These are phyloP conservation scores for Ooceraea biroi DNA, from an alignment of 1,140 invertebrate genomes.

Conservation along the genomic window DNA sequence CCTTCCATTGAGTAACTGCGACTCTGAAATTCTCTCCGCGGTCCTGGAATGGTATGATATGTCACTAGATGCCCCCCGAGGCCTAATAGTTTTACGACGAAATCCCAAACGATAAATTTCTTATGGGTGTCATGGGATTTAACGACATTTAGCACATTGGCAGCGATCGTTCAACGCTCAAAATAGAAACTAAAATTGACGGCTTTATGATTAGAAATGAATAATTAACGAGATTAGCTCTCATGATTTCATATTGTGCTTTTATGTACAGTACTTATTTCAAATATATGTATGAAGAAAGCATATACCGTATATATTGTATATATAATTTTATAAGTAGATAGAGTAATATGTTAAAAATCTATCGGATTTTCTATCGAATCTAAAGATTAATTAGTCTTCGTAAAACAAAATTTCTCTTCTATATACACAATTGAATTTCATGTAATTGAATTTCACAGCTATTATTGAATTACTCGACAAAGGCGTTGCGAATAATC, in stretches of 20 bases:
- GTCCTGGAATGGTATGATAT: neutral
- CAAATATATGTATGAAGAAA: neutral
- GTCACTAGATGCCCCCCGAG: neutral
- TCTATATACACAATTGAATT: too few relatives aligned
- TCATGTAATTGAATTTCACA: neutral
- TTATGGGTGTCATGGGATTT: neutral
- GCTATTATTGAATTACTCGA: neutral
- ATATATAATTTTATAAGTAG: too few relatives aligned
- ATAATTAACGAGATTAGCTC: neutral
- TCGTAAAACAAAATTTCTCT: too few relatives aligned
- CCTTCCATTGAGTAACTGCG: slow-evolving; percentile 32
- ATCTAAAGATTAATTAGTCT: too few relatives aligned
- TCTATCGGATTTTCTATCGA: too few relatives aligned
- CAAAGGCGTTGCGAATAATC: neutral
- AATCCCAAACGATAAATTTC: slow-evolving; percentile 47
- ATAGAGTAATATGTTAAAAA: too few relatives aligned
- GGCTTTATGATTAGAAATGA: slow-evolving; percentile 30
- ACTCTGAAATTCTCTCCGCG: slow-evolving; percentile 23
- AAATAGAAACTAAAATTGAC: slow-evolving; percentile 29
- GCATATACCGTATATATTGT: neutral
- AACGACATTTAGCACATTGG: slow-evolving; percentile 20
- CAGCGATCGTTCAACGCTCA: slow-evolving; percentile 1
- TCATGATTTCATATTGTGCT: neutral
- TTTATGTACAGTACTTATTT: neutral
- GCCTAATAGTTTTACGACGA: slow-evolving; percentile 41